Base-by-base conservation (phyloP, 2,888 invertebrate species). In the Tiliacea aurago region DNA sequence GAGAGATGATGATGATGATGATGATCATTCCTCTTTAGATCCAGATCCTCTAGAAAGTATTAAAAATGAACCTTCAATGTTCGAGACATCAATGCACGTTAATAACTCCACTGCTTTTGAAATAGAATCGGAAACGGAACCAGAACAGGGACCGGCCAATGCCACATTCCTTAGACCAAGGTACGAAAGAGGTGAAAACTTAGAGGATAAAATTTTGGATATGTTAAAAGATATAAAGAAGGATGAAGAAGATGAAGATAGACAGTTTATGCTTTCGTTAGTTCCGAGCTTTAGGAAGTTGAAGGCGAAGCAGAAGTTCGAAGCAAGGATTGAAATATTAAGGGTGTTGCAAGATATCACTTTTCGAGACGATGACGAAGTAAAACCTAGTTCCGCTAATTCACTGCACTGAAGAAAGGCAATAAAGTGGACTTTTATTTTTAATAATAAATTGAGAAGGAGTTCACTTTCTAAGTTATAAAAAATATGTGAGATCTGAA, bases 321-420 rank as follows among this genome's bases (percentile, higher is more conserved):
- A 92, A 70, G 94, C 93, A 0, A 91, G 90, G 51, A 94, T 94
- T 70, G 92, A 90, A 78, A 91, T 94, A 64, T 83, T 94, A 47
- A 91, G 91, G 68, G 88, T 92, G 4, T 79, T 94, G 55, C 90
- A 91, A 66, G 84, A 90, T 4, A 86, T 92, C 0, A 91, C 88
- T 62, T 91, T 90, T 84, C 86, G 80, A 59, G 84, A 87, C 18
- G 73, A 83, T 62, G 86, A 63, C 2, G 69, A 53, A 5, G 1
- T 28, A 0, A 80, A 73, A 23, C 28, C 69, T 6, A 33, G 73
- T 55, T 73, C 79, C 6, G 37, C 45, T 1, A 67, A 63, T 58
- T 47, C 51, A 3, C 11, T 23, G 37, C 61, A 70, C 9, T 66
- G 15, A 61, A n/a, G 37, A 68, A 43, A 49, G 1, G 0, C 20